phyloP scores from a whole-genome alignment of 1,140 invertebrate species.

The Polypedilum vanderplanki region DNA sequence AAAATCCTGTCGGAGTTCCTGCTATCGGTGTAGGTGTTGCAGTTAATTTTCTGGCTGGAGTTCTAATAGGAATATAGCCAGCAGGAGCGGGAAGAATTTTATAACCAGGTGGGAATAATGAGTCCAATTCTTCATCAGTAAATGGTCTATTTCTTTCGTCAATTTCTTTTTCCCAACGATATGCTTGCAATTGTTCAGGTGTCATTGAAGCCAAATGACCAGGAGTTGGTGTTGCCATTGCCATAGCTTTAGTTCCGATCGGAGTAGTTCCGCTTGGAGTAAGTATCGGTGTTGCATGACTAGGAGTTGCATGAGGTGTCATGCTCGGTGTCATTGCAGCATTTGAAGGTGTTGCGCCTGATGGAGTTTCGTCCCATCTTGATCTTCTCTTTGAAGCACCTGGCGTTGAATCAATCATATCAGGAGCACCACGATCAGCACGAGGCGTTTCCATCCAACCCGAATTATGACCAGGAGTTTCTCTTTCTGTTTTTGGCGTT shows the following conservation, averaged over 20 bases:
- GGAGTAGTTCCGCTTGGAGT: slow-evolving; percentile 76
- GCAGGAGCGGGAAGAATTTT: slow-evolving; percentile 94
- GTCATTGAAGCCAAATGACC: slow-evolving; percentile 96
- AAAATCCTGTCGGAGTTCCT: slow-evolving; percentile 89
- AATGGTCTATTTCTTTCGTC: slow-evolving; percentile 95
- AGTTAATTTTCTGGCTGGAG: slow-evolving; percentile 92
- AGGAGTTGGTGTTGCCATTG: slow-evolving; percentile 93
- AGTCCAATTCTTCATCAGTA: slow-evolving; percentile 94
- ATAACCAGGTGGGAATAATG: slow-evolving; percentile 96
- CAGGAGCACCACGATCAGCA: slow-evolving; percentile 73
- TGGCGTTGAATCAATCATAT: slow-evolving; percentile 86
- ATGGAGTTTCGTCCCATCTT: slow-evolving; percentile 97
- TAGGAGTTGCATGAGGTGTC: slow-evolving; percentile 57
- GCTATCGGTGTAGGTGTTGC: slow-evolving; percentile 96
- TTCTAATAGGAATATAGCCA: slow-evolving; percentile 94
- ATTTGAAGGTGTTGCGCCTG: slow-evolving; percentile 61
- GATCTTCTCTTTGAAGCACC: slow-evolving; percentile 85
- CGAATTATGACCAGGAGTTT: slow-evolving; percentile 88
- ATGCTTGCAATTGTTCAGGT: slow-evolving; percentile 96
- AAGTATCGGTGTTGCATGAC: slow-evolving; percentile 50
- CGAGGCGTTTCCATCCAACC: slow-evolving; percentile 97
- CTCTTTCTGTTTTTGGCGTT: slow-evolving; percentile 45
- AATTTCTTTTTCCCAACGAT: slow-evolving; percentile 98
- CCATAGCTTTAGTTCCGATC: slow-evolving; percentile 94
- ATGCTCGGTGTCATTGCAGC: slow-evolving; percentile 58